A percentile compares a stretch with the other conserved stretches of the same genome.
These are phyloP conservation scores for Eurystomus glaucurus DNA, from an alignment of 2,797 vertebrate genomes.

Conservation along the genomic window DNA sequence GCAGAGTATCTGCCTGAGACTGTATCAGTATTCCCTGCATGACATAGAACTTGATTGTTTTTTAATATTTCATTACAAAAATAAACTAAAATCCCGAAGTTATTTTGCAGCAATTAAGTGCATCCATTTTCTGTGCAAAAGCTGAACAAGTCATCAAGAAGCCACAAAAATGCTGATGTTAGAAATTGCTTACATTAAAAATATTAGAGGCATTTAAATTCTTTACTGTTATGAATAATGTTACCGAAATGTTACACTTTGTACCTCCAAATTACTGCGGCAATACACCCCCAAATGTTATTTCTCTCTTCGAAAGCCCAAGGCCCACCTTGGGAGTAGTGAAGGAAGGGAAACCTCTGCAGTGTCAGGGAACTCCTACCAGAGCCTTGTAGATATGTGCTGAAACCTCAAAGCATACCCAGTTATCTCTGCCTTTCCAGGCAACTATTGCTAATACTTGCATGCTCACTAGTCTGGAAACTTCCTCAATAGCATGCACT, in stretches of 20 bases:
- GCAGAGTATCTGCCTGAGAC: not conserved
- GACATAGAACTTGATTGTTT: not conserved
- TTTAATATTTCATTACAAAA: not conserved
- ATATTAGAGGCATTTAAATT: not conserved
- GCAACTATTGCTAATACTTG: not conserved
- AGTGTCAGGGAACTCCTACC: not conserved
- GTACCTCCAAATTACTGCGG: not conserved
- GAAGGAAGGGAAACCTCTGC: not conserved
- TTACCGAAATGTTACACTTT: not conserved
- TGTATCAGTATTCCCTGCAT: not conserved
- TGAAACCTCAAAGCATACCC: not conserved
- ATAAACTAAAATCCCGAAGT: not conserved
- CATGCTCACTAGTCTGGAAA: not conserved
- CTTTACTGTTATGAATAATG: not conserved
- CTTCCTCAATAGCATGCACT: not conserved
- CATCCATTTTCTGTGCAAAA: not conserved
- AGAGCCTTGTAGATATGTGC: not conserved
- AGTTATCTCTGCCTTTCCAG: not conserved
- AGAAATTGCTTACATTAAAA: not conserved
- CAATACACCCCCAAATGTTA: not conserved
- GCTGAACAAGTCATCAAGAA: not conserved
- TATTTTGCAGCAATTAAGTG: not conserved
- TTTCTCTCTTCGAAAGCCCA: not conserved
- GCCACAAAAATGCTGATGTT: not conserved
- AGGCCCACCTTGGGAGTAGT: fast-evolving